A percentile compares a stretch with the other conserved stretches of the same genome.
Evolutionary conservation across 2,888 invertebrate species (phyloP).

Genomic region (Yponomeuta sedellus): DNA sequence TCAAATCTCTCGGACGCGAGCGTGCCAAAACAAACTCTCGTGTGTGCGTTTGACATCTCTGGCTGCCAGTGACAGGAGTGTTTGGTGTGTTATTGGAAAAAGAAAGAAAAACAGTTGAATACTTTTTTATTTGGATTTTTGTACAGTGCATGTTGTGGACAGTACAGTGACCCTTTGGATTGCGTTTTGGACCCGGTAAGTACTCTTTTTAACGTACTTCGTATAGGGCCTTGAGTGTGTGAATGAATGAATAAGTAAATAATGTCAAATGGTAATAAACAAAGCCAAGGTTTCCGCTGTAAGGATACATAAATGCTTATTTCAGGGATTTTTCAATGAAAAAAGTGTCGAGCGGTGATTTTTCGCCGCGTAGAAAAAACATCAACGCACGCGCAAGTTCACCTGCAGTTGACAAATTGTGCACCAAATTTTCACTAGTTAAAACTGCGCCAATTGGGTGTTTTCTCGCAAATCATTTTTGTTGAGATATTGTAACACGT

Average conservation of each 20-base stretch:
- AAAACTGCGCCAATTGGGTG: neutral
- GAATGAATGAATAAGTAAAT: constrained; percentile 2
- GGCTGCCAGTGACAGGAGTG: constrained; percentile 61
- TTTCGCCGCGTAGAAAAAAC: constrained; percentile 10
- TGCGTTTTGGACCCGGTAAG: constrained; percentile 70
- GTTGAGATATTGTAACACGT: neutral
- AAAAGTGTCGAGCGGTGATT: neutral
- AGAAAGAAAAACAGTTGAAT: constrained; percentile 24
- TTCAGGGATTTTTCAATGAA: neutral
- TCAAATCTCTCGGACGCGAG: constrained; percentile 6
- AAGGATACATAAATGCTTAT: neutral
- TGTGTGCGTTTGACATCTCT: constrained; percentile 32
- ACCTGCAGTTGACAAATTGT: neutral
- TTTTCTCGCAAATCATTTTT: neutral
- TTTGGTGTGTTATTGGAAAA: constrained; percentile 24
- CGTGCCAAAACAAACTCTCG: neutral
- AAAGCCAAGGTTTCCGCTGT: neutral
- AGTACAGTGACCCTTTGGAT: constrained; percentile 63
- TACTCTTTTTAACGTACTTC: constrained; percentile 21
- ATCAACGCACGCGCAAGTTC: constrained; percentile 10
- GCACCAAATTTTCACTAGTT: neutral
- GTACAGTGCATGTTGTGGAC: constrained; percentile 49
- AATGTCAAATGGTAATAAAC: neutral
- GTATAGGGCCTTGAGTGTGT: neutral
- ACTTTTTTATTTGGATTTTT: constrained; percentile 21